phyloP scores from a whole-genome alignment of 2,797 vertebrate genomes.

The Acanthurus leucopareius region DNA sequence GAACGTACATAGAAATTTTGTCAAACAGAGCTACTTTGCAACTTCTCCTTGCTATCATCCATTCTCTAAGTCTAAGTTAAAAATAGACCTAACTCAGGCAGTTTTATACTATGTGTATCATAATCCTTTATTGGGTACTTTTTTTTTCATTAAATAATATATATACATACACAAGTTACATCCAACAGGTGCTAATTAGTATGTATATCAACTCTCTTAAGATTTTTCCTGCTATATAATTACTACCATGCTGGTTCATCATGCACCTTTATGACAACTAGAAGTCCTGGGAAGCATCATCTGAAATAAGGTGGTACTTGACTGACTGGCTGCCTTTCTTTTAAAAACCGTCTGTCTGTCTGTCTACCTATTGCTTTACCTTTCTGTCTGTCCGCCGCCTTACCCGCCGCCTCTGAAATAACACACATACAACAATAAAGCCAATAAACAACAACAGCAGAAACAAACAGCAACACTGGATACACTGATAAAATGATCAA shows the following conservation, averaged over 20 bases:
- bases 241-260: constrained; percentile 4
- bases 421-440: constrained; percentile 79
- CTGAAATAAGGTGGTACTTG: not conserved
- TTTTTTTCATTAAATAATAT: too few species aligned
- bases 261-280: not conserved
- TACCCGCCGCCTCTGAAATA: constrained; percentile 83
- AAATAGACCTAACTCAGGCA: too few species aligned
- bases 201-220: not conserved
- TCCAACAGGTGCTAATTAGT: not conserved
- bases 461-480: constrained; percentile 54
- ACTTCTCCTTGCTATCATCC: constrained; percentile 5
- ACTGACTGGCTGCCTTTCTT: constrained; percentile 50
- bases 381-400: constrained; percentile 81
- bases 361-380: constrained; percentile 75
- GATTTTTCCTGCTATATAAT: not conserved
- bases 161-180: not conserved
- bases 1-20: constrained; percentile 22
- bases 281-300: not conserved
- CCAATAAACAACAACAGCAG: constrained; percentile 70
- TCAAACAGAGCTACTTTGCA: constrained; percentile 22
- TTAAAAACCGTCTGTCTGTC: constrained; percentile 35
- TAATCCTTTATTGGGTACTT: constrained; percentile 7
- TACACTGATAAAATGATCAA: constrained; percentile 13
- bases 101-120: not conserved
- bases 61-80: too few species aligned